Percentiles rank a stretch among this genome's conserved stretches.
Evolutionary conservation across 2,888 invertebrate genomes (phyloP).

Genomic region (Himalopsyche kuldschensis): DNA sequence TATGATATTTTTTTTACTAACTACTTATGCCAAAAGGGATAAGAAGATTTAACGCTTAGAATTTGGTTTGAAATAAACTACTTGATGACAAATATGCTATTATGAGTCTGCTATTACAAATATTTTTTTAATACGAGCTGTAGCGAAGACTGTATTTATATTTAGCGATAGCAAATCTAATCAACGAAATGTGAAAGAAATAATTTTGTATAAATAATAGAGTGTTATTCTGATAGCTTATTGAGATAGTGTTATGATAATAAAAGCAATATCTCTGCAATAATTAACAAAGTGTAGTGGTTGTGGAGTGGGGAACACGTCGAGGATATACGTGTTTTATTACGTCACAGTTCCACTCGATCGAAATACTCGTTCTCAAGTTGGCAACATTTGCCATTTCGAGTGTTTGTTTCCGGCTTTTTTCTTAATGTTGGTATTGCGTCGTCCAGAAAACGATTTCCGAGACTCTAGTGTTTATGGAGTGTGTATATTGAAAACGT

Average conservation of each 20-base stretch:
- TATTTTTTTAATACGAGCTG: too few species aligned
- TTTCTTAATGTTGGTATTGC: not conserved
- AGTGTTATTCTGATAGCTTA: not conserved
- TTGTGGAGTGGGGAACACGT: not conserved
- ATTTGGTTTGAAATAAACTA: too few species aligned
- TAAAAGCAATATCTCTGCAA: not conserved
- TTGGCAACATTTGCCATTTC: not conserved
- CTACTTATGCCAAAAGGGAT: too few species aligned
- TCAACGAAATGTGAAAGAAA: too few species aligned
- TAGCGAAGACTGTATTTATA: too few species aligned
- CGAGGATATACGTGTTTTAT: not conserved
- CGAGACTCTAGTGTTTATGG: not conserved
- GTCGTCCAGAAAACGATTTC: slow-evolving; percentile 1
- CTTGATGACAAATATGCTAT: too few species aligned
- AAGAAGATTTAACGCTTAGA: too few species aligned
- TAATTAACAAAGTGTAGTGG: not conserved
- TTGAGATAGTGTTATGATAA: not conserved
- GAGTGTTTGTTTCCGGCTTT: not conserved
- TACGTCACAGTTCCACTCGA: not conserved
- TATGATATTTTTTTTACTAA: too few species aligned
- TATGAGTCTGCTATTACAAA: too few species aligned
- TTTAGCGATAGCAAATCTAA: too few species aligned
- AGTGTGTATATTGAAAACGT: not conserved
- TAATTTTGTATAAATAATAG: not conserved
- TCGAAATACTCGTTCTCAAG: not conserved